Base-by-base conservation (phyloP, 2,888 invertebrate genomes). In the Drosophila testacea region DNA sequence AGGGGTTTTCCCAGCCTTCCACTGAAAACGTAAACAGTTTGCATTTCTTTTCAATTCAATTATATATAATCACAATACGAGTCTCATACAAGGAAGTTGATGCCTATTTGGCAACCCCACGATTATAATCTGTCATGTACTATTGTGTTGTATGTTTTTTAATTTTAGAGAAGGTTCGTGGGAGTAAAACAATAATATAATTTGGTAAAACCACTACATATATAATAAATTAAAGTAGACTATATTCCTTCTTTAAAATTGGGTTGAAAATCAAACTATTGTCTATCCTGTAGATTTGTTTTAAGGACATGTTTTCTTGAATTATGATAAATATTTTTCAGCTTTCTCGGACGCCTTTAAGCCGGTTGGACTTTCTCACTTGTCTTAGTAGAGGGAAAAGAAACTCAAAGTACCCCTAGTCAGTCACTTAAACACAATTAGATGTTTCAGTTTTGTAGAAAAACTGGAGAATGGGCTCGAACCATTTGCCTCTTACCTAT, bases 11-110 rank as follows among this genome's bases (percentile, higher is more conserved):
- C 55, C 27, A 28, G 46, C n/a, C 27, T 57, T 74, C 47, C 61
- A 5, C 39, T 1, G 54, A 74, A 56, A 62, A 16, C 54, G 57
- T 78, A 51, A 62, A 69, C 74, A 75, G 54, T 57, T 44, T 48
- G 50, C 54, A 52, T 42, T 74, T 68, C 28, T 38, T 36, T 55
- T 65, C 32, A 36, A 28, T 34, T 9, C 27, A 63, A 47, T 38
- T 38, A 57, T 47, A 57, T 57, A 57, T 16, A 57, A 47, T 47
- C 13, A 46, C 13, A 46, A 47, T 57, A 36, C 46, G 36, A 47
- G 39, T 22, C 1, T 4, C 34, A 56, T 28, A 22, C 50, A 36
- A 22, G 34, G 22, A n/a, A 13, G 30, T 47, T 7, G 4, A 4
- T 11, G 13, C 47, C 22, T 7, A 11, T 22, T 36, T 36, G 6